Evolutionary conservation across 2,113 vertebrate genomes (phyloP), one percentile per base, ranked within the genome.

Genomic region (Ochotona curzoniae): DNA sequence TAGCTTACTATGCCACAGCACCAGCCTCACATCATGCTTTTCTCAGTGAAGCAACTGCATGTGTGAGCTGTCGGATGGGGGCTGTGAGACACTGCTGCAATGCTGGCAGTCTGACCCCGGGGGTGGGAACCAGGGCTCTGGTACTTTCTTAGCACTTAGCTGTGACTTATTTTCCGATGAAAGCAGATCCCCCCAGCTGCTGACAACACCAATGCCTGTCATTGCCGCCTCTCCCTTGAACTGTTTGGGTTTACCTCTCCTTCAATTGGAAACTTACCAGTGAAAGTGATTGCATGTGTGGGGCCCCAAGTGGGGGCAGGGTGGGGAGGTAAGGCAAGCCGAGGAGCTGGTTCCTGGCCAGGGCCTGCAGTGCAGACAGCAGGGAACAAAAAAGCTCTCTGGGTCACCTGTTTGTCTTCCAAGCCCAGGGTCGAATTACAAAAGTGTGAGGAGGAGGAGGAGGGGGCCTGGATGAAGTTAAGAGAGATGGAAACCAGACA

Each of bases 401-500:
- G 38, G 87, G 91, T 93, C 89, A 60, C 76, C 91, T 87, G 95
- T 64, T 51, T 60, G 7, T 54, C 89, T 44, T 75, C 87, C 89
- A 54, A 82, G 83, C 38, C 20, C 0, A 2, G 89, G 89, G 60
- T 95, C 66, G 57, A 47, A 61, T 96, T 92, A 93, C 96, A 25
- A 54, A 47, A 85, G 38, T 86, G 70, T 44, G 51, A 26, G 28
- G 15, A 83, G 75, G 66, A 51, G 64, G 82, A 30, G 64, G n/a
- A n/a, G n/a, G n/a, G n/a, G n/a, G 25, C 47, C 49, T 69, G 80
- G 51, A 9, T 70, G 64, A 51, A 30, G 94, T 66, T 89, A n/a
- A 90, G 80, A 35, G 32, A 87, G 35, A 49, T 44, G 80, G 94
- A 92, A 96, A 97, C 80, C 66, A 32, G 94, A 96, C 21, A 91